These are phyloP conservation scores for Clistopyga incitator DNA, from an alignment of 2,888 invertebrate genomes.

Conservation along the genomic window DNA sequence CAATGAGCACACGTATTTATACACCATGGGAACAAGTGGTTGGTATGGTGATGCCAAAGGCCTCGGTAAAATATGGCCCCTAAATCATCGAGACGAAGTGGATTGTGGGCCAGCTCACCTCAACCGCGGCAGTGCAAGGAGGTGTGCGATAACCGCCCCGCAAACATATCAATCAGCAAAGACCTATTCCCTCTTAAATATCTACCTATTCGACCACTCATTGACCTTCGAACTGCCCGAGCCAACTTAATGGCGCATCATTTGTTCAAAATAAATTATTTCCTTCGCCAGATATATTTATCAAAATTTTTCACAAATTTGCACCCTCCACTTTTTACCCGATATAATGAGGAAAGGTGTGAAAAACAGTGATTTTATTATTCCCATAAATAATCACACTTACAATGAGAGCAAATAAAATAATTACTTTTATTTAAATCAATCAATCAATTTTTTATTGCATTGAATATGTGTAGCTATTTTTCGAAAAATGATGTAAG, in stretches of 20 bases:
- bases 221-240: slow-evolving; percentile 71
- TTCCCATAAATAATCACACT: no score
- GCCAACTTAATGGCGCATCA: neutral
- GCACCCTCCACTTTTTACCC: no score
- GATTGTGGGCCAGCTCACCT: slow-evolving; percentile 79
- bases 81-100: slow-evolving; percentile 82
- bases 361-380: no score
- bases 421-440: no score
- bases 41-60: slow-evolving; percentile 78
- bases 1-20: slow-evolving; percentile 18
- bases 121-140: slow-evolving; percentile 72
- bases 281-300: no score
- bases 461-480: no score
- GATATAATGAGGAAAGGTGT: no score
- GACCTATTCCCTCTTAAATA: slow-evolving; percentile 72
- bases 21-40: slow-evolving; percentile 58
- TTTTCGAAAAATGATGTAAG: no score
- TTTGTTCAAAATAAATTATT: no score
- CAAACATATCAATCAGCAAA: slow-evolving; percentile 83
- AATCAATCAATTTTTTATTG: no score
- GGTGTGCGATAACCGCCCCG: slow-evolving; percentile 79
- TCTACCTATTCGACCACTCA: slow-evolving; percentile 77
- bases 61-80: slow-evolving; percentile 82
- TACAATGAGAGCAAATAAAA: no score
- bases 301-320: no score